Conservation (phyloP, 1,140 invertebrate species). For the Latrodectus geometricus region DNA sequence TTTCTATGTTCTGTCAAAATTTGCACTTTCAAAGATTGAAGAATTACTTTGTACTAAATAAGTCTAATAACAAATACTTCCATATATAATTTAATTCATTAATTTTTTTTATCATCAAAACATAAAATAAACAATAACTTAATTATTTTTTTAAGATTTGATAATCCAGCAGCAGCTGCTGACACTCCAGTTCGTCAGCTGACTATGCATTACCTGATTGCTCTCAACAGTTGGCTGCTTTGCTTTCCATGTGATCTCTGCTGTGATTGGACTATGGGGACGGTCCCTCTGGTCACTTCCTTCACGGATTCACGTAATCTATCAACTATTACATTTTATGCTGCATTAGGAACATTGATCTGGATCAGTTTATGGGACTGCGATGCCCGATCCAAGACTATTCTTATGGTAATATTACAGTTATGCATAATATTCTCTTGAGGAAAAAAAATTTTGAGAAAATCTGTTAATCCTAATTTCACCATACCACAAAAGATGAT, state of each 20-base stretch:
- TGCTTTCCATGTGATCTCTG: slow-evolving; percentile 89
- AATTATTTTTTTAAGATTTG: slow-evolving; percentile 76
- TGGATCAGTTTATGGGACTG: slow-evolving; percentile 31
- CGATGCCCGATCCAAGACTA: slow-evolving; percentile 25
- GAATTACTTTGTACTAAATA: too few relatives aligned
- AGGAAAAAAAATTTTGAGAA: too few relatives aligned
- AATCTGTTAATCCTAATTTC: too few relatives aligned
- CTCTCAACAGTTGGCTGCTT: slow-evolving; percentile 90
- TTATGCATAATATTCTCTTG: too few relatives aligned
- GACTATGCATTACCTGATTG: slow-evolving; percentile 92
- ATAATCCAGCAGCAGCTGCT: slow-evolving; percentile 90
- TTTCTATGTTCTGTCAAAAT: too few relatives aligned
- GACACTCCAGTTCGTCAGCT: slow-evolving; percentile 83
- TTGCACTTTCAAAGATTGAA: too few relatives aligned
- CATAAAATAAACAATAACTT: neutral
- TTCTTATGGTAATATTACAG: slow-evolving; percentile 71
- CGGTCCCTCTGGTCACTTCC: slow-evolving; percentile 85
- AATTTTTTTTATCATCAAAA: neutral
- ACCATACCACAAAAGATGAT: too few relatives aligned
- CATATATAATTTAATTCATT: too few relatives aligned
- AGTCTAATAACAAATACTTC: too few relatives aligned
- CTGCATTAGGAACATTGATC: slow-evolving; percentile 70
- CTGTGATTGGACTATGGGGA: slow-evolving; percentile 99
- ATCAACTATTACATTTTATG: slow-evolving; percentile 81
- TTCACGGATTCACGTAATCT: slow-evolving; percentile 86